A percentile compares a stretch with the other conserved stretches of the same genome.
Evolutionary conservation across 2,797 vertebrate species (phyloP).

Genomic region (Rhinatrema bivittatum): DNA sequence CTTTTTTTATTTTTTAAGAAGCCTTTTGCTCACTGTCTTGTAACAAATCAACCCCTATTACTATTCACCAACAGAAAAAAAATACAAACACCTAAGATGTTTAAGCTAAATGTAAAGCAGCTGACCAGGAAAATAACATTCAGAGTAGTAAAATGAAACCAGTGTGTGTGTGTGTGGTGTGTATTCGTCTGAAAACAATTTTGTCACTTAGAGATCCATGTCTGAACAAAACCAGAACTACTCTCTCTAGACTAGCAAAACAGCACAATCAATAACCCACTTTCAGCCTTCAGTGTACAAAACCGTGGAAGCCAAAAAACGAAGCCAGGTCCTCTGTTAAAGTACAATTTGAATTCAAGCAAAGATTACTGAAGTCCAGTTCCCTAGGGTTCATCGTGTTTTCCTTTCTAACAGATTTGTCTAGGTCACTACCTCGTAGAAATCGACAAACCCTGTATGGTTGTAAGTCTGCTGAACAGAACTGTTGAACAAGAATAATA

Average conservation of each 20-base stretch:
- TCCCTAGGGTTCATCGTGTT: not conserved
- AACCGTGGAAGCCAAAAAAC: not conserved
- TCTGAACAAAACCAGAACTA: conserved; percentile 7
- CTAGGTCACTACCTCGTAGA: too few relatives aligned
- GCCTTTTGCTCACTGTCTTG: too few relatives aligned
- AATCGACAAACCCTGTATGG: too few relatives aligned
- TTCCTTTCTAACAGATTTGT: too few relatives aligned
- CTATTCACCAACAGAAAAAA: conserved; percentile 14
- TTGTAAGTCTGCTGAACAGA: too few relatives aligned
- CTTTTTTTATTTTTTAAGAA: too few relatives aligned
- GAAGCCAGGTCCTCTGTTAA: not conserved
- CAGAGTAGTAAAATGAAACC: not conserved
- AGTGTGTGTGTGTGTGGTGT: conserved; percentile 6
- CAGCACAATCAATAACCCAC: not conserved
- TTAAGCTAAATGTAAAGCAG: conserved; percentile 8
- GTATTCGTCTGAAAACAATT: not conserved
- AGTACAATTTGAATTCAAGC: not conserved
- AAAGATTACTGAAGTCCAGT: conserved; percentile 3
- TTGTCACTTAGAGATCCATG: conserved; percentile 2
- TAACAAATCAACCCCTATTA: too few relatives aligned
- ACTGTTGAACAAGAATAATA: too few relatives aligned
- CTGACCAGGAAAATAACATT: not conserved
- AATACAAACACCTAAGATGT: conserved; percentile 15
- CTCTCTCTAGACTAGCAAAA: conserved; percentile 9
- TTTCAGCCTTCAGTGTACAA: not conserved